phyloP scores from a whole-genome alignment of 2,888 invertebrate species.

The Tetranychus piercei region DNA sequence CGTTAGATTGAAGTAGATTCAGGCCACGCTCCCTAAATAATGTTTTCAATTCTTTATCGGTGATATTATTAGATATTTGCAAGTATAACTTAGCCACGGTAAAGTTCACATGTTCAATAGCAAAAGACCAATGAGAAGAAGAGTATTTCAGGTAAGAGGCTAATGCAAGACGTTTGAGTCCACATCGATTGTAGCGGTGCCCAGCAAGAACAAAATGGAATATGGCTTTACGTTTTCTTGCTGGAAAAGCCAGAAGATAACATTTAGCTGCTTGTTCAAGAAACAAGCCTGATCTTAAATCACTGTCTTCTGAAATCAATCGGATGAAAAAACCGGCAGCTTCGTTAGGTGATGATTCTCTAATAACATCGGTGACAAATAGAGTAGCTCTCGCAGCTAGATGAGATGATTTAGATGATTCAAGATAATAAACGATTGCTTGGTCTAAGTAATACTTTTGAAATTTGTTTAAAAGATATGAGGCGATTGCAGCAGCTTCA shows the following conservation, averaged over 20 bases:
- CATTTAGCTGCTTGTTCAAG: constrained; percentile 88
- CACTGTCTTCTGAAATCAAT: constrained; percentile 94
- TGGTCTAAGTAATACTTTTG: constrained; percentile 67
- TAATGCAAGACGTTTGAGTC: constrained; percentile 74
- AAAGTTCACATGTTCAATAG: constrained; percentile 20
- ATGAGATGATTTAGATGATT: constrained; percentile 66
- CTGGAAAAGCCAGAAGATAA: constrained; percentile 45
- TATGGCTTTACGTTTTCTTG: constrained; percentile 73
- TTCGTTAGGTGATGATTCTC: constrained; percentile 55
- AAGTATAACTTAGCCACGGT: constrained; percentile 17
- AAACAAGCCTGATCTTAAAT: constrained; percentile 74
- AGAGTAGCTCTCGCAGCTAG: constrained; percentile 80
- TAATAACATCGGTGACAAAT: constrained; percentile 67
- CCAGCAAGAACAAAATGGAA: constrained; percentile 92
- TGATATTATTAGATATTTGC: constrained; percentile 9
- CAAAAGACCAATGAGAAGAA: constrained; percentile 15
- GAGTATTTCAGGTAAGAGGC: constrained; percentile 47
- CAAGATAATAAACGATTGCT: constrained; percentile 73
- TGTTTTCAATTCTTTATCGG: constrained; percentile 3
- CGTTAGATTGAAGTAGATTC: constrained; percentile 14
- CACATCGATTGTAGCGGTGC: constrained; percentile 78
- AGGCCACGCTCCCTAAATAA: constrained; percentile 14
- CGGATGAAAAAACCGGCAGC: constrained; percentile 86
- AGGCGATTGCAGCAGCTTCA: constrained; percentile 18
- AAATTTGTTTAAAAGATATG: constrained; percentile 32